Conservation (phyloP, 2,797 vertebrate genomes). For the Ibycter americanus region DNA sequence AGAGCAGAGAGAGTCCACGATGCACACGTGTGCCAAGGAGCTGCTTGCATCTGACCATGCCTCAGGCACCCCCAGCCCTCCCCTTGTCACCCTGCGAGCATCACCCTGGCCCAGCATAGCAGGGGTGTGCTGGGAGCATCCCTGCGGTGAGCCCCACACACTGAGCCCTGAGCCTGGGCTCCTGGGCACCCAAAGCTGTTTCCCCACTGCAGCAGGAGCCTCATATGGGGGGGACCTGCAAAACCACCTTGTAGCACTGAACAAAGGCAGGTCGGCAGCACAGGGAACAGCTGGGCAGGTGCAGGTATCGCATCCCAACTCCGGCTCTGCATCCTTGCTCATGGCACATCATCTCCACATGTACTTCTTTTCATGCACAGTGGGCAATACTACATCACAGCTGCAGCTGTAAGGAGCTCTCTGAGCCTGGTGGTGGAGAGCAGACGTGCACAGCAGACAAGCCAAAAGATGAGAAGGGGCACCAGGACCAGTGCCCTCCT, state of each 20-base stretch:
- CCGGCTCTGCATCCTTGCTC: fast-evolving
- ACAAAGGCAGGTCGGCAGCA: fast-evolving
- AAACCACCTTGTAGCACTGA: background rate
- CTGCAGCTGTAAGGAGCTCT: background rate
- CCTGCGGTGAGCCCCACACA: fast-evolving
- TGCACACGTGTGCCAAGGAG: fast-evolving
- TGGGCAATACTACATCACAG: background rate
- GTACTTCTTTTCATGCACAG: background rate
- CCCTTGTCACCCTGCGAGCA: background rate
- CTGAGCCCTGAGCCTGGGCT: fast-evolving
- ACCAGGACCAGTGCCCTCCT: background rate
- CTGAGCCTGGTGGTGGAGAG: fast-evolving
- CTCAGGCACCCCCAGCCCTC: background rate
- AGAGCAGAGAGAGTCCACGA: background rate
- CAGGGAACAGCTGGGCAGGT: background rate
- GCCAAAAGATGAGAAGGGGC: background rate
- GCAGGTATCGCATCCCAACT: background rate
- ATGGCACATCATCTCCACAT: background rate
- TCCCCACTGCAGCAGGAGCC: background rate
- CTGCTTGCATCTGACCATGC: fast-evolving
- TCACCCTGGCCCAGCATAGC: fast-evolving
- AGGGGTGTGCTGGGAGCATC: fast-evolving
- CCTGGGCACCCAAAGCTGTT: background rate
- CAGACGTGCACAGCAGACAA: background rate
- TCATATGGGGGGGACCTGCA: background rate